Base-by-base conservation (phyloP, 2,113 vertebrate species). In the Dissostichus mawsoni region DNA sequence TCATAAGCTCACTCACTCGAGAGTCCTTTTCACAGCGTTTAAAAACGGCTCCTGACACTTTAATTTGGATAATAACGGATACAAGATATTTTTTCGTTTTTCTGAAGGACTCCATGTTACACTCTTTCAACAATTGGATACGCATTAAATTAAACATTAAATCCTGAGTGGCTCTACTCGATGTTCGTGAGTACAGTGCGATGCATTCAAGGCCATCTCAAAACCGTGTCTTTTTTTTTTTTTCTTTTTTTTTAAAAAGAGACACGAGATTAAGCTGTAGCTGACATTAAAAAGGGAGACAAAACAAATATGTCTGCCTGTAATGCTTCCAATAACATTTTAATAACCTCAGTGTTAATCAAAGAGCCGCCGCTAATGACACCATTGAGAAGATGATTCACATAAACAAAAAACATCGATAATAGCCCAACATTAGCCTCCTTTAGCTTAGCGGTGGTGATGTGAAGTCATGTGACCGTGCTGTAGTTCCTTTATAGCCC, bases 81-180 rank as follows among this genome's bases (percentile, higher is more conserved):
- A 45, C 69, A 81, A 53, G 70, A 71, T 33, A 66, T 44, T 61
- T 82, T 65, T 82, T 85, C 70, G 41, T 68, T 82, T 68, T 33
- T 45, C 73, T 78, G 63, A 47, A 80, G 63, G 65, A 69, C 79
- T 76, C 10, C 45, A 79, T 61, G 50, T 78, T 48, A 57, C 62
- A 44, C 74, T 74, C 50, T 45, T 57, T 63, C 69, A 1, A 52
- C 76, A 68, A 64, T 68, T 23, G 17, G 20, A 78, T 80, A 74
- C 75, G 76, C 74, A 59, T 78, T 78, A 75, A 86, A 88, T 74
- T 68, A 78, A 83, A 80, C 65, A 76, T 82, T 50, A 61, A 70
- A 72, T 13, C 63, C 44, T 2, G 17, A 5, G 71, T 74, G 18
- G 57, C 69, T 45, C 8, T 69, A 29, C 47, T 18, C 14, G 7